These are phyloP conservation scores for Emydura subglobosa DNA, from an alignment of 2,113 vertebrate genomes.

Conservation along the genomic window DNA sequence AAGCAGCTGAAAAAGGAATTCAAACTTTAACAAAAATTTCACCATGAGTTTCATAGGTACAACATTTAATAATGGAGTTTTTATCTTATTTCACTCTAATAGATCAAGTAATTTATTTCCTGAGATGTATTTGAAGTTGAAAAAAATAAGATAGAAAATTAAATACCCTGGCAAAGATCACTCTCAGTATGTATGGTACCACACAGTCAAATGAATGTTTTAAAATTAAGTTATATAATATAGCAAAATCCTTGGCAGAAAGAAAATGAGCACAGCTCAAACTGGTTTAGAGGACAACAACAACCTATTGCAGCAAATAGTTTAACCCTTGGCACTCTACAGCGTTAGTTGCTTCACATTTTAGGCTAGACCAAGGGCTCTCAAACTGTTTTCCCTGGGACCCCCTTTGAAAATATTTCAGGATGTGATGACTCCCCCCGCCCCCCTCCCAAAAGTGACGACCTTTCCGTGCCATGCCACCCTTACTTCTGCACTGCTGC, in stretches of 20 bases:
- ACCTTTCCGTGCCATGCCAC: too few species aligned
- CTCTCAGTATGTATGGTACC: neutral
- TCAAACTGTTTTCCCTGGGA: too few species aligned
- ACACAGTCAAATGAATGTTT: neutral
- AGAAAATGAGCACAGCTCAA: neutral
- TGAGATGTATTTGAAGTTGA: slow-evolving; percentile 15
- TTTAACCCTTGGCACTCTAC: neutral
- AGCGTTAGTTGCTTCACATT: neutral
- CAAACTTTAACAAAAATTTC: slow-evolving; percentile 30
- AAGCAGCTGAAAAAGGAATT: neutral
- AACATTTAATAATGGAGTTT: neutral
- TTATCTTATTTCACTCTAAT: slow-evolving; percentile 29
- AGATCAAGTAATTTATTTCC: slow-evolving; percentile 34
- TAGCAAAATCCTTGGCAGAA: slow-evolving; percentile 1
- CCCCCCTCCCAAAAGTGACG: too few species aligned
- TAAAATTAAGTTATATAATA: slow-evolving; percentile 47
- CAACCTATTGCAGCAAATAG: neutral
- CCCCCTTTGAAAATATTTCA: too few species aligned
- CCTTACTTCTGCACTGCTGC: too few species aligned
- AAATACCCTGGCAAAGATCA: neutral
- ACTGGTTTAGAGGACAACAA: neutral
- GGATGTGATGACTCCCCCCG: too few species aligned
- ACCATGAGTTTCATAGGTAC: neutral
- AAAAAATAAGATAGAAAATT: slow-evolving; percentile 5
- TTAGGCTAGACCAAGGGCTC: neutral